These are phyloP conservation scores for Allygus modestus DNA, from an alignment of 2,888 invertebrate species.

Conservation along the genomic window DNA sequence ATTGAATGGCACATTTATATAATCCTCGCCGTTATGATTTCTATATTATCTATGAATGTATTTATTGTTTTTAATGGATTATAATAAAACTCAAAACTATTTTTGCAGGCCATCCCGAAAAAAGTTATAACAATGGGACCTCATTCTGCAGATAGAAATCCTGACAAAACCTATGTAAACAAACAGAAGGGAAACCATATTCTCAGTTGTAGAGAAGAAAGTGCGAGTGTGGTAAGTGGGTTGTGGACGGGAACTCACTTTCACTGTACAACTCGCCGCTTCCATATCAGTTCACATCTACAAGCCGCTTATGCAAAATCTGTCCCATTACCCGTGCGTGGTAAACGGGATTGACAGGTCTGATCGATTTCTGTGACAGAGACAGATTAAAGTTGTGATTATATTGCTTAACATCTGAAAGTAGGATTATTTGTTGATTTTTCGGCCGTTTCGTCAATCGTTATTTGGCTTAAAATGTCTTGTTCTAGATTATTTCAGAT, in stretches of 20 bases:
- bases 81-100: too few relatives aligned
- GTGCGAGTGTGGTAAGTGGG: conserved; percentile 44
- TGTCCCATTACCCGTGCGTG: background rate
- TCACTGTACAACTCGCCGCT: conserved; percentile 9
- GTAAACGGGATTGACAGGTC: conserved; percentile 1
- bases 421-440: background rate
- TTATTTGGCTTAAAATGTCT: too few relatives aligned
- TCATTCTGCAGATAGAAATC: background rate
- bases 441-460: too few relatives aligned
- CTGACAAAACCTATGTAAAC: conserved; percentile 2
- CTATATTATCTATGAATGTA: too few relatives aligned
- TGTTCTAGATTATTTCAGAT: too few relatives aligned
- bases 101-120: too few relatives aligned
- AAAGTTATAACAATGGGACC: too few relatives aligned
- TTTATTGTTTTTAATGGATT: too few relatives aligned
- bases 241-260: conserved; percentile 28
- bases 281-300: background rate
- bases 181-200: conserved; percentile 12
- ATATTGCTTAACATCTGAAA: background rate
- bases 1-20: too few relatives aligned
- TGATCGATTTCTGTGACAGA: background rate
- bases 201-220: conserved; percentile 9
- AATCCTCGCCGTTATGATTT: too few relatives aligned
- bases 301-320: conserved; percentile 34
- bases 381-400: background rate